A percentile compares a stretch with the other conserved stretches of the same genome.
Conservation (phyloP, 64 coral and sea anemone species). For the Porites lutea region DNA sequence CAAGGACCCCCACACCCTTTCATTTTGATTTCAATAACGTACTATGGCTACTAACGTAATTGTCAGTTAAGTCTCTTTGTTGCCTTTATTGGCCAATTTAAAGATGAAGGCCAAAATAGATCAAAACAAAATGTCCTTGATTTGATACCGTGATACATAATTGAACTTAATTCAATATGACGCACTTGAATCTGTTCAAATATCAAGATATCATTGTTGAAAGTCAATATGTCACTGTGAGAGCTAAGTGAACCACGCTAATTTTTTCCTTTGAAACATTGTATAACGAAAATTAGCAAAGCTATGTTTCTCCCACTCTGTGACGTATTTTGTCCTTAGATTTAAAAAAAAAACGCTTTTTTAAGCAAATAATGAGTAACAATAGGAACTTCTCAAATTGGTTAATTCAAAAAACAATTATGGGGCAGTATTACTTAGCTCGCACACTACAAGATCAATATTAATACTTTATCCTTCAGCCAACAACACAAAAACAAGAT, state of each 20-base stretch:
- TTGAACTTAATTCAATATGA: slow-evolving; percentile 43
- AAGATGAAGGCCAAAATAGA: neutral
- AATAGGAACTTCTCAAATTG: neutral
- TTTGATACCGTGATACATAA: neutral
- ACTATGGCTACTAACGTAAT: neutral
- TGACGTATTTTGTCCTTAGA: neutral
- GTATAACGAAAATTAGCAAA: slow-evolving; percentile 4
- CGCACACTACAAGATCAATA: neutral
- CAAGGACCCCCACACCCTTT: neutral
- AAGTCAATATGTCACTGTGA: neutral
- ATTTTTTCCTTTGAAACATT: neutral
- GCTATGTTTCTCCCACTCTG: no score
- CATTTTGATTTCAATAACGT: neutral
- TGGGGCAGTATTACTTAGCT: neutral
- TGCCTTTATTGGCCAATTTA: neutral
- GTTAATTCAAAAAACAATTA: neutral
- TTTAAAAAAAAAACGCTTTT: neutral
- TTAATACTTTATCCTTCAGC: neutral
- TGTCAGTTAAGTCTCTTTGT: neutral
- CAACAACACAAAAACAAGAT: neutral
- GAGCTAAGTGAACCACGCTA: neutral
- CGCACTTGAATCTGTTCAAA: neutral
- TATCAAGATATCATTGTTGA: slow-evolving; percentile 12
- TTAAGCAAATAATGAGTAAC: neutral
- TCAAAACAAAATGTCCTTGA: neutral